Base-by-base conservation (phyloP, 2,113 vertebrate species). In the Pan paniscus region DNA sequence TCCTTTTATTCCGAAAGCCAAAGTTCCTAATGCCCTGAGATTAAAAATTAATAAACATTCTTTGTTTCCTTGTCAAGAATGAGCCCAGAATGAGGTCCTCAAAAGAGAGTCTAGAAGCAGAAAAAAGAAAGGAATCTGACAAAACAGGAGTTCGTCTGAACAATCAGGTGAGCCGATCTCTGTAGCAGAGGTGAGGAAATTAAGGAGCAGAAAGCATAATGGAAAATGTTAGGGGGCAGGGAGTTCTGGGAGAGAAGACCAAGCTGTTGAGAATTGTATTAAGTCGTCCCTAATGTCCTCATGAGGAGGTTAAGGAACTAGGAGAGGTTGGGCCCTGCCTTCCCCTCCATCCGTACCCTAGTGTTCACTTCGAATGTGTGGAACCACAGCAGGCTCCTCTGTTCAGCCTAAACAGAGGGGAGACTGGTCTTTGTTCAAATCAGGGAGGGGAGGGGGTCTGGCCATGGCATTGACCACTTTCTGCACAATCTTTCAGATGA, bases 401-500 rank as follows among this genome's bases (percentile, higher is more conserved):
- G 82, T 94, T 96, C 30, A 40, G 96, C 57, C 79, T 64, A 35
- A 18, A 16, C 32, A 3, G 67, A 64, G 91, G 97, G 84, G 80
- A 95, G 59, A 90, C 46, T 61, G 73, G 38, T 78, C 79, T 89
- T 70, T 72, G 73, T 22, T 89, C 89, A 90, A 30, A 73, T n/a
- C 67, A 90, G 98, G 97, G 97, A 92, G 95, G 97, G 95, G 23
- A 72, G 67, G 96, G 96, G 81, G 64, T 57, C 95, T 38, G 83
- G 92, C 97, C 96, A 79, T 75, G 10, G 0, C 97, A 91, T 90
- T 98, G 97, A 98, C 94, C 95, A 14, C 90, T 97, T 98, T 98
- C 97, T 97, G 97, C 98, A 96, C 97, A 88, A 97, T 98, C 98
- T 98, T 98, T 98, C 97, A 98, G 98, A 97, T 98, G 97, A 98